Evolutionary conservation across 2,888 invertebrate species (phyloP), one percentile per base, ranked within the genome.

Genomic region (Zootermopsis nevadensis): DNA sequence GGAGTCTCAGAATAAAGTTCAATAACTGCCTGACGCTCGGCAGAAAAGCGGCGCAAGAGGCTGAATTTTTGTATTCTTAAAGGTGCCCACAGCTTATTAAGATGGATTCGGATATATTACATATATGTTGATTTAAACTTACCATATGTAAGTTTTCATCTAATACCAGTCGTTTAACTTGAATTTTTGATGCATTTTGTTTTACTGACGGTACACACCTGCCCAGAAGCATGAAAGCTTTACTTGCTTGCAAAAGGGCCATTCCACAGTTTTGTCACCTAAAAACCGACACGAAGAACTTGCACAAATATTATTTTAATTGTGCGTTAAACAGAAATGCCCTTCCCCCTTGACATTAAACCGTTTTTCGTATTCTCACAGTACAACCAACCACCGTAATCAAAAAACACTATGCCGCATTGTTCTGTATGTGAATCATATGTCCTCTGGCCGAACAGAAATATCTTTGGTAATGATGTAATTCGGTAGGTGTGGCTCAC

Each of bases 61-160:
- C n/a, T n/a, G n/a, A n/a, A n/a, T n/a, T n/a, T n/a, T n/a, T n/a
- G n/a, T n/a, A n/a, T n/a, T n/a, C n/a, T n/a, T n/a, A n/a, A n/a
- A n/a, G n/a, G n/a, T n/a, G n/a, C n/a, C n/a, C n/a, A n/a, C n/a
- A n/a, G n/a, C n/a, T n/a, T n/a, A n/a, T n/a, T n/a, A n/a, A n/a
- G n/a, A n/a, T n/a, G n/a, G n/a, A n/a, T n/a, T n/a, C n/a, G n/a
- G n/a, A n/a, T n/a, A n/a, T n/a, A n/a, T n/a, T n/a, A n/a, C n/a
- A n/a, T n/a, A n/a, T n/a, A n/a, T n/a, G 19, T 48, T 48, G 4
- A 1, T 42, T 27, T 77, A 19, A 74, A 88, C 89, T 88, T 90
- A 96, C 97, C 96, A 96, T 96, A 84, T 93, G 90, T 80, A 97
- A 89, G 89, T 95, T 94, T 86, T 92, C 91, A 88, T 97, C 96